These are phyloP conservation scores for Gobio occitaniae DNA, from an alignment of 2,797 vertebrate species.

Conservation along the genomic window DNA sequence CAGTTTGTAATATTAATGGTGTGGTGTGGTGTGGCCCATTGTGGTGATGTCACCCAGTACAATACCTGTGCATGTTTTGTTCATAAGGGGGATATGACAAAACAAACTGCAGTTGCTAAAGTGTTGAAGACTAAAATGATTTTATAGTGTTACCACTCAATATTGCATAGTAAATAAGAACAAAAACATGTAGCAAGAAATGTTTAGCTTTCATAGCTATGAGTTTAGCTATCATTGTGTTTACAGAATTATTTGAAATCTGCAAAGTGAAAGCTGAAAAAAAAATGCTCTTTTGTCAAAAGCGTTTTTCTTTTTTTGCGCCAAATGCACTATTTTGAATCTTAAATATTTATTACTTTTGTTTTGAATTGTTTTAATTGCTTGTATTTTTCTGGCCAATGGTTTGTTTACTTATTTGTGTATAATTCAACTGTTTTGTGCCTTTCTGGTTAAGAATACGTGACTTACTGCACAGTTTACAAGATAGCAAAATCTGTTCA, in stretches of 20 bases:
- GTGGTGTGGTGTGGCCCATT: neutral
- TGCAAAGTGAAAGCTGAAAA: constrained; percentile 3
- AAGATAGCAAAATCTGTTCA: neutral
- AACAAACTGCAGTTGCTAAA: neutral
- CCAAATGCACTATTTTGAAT: constrained; percentile 42
- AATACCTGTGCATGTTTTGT: neutral
- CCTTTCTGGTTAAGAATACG: constrained; percentile 41
- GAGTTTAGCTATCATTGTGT: constrained; percentile 17
- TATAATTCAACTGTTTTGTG: constrained; percentile 36
- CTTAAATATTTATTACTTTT: constrained; percentile 27
- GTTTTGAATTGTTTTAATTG: constrained; percentile 26
- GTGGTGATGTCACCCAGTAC: neutral
- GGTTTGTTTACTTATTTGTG: constrained; percentile 2
- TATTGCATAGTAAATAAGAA: constrained; percentile 1
- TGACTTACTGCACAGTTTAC: constrained; percentile 19
- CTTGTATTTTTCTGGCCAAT: constrained; percentile 3
- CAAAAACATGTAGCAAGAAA: neutral
- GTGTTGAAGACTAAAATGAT: neutral
- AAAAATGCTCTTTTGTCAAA: constrained; percentile 10
- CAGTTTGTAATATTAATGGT: neutral
- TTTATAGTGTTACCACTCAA: constrained; percentile 17
- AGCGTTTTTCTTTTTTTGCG: neutral
- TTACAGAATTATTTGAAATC: constrained; percentile 45
- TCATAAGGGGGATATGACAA: neutral
- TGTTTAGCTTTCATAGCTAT: neutral